Conservation (phyloP, 2,888 invertebrate genomes). For the Hypena proboscidalis region DNA sequence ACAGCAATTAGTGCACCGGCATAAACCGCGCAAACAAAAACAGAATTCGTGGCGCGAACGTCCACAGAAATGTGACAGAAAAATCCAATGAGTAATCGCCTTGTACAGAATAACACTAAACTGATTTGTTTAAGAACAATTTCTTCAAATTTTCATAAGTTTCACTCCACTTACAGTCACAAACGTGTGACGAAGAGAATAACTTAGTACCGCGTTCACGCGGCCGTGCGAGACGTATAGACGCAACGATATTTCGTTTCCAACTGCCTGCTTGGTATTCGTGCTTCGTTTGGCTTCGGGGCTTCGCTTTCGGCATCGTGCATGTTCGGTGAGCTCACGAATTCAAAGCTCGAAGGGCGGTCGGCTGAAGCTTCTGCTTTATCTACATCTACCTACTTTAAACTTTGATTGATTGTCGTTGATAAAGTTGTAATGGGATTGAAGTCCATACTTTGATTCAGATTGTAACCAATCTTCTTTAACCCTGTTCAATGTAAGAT, state of each 20-base stretch:
- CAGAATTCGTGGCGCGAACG: conserved; percentile 52
- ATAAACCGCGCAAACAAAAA: conserved; percentile 63
- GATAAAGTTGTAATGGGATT: conserved; percentile 24
- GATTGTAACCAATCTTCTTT: background rate
- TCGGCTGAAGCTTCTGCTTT: conserved; percentile 46
- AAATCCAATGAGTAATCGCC: conserved; percentile 44
- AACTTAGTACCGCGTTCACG: conserved; percentile 56
- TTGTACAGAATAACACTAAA: conserved; percentile 33
- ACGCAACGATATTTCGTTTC: conserved; percentile 53
- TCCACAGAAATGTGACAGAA: conserved; percentile 45
- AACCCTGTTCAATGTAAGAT: background rate
- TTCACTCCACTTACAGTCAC: conserved; percentile 78
- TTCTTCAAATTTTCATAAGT: conserved; percentile 51
- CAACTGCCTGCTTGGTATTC: conserved; percentile 49
- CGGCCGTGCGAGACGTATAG: conserved; percentile 58
- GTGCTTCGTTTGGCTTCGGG: conserved; percentile 32
- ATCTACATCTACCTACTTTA: conserved; percentile 37
- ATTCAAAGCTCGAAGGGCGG: conserved; percentile 36
- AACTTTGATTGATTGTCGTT: conserved; percentile 45
- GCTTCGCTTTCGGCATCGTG: conserved; percentile 29
- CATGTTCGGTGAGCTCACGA: conserved; percentile 31
- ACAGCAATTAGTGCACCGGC: conserved; percentile 74
- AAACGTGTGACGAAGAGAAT: conserved; percentile 72
- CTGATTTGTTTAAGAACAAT: conserved; percentile 37
- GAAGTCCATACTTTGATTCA: conserved; percentile 19